Percentiles rank a stretch among this genome's conserved stretches.
Conservation (phyloP, 2,888 invertebrate genomes). For the Hemistola chrysoprasaria region DNA sequence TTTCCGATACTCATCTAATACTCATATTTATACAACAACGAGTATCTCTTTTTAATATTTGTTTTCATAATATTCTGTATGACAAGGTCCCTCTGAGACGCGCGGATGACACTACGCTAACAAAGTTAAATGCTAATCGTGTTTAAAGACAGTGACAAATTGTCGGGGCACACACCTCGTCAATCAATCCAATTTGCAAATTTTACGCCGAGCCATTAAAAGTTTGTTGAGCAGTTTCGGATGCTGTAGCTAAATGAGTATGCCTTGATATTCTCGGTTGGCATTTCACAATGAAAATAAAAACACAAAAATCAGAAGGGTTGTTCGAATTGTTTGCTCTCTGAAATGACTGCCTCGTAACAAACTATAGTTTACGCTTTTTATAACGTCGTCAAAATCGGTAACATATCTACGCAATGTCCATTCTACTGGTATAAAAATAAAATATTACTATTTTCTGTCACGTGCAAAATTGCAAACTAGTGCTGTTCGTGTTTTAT, state of each 20-base stretch:
- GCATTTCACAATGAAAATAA: slow-evolving; percentile 21
- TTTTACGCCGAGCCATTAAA: slow-evolving; percentile 61
- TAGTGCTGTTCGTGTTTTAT: slow-evolving; percentile 50
- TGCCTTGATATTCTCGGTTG: slow-evolving; percentile 18
- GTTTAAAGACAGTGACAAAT: slow-evolving; percentile 41
- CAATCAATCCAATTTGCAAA: slow-evolving; percentile 61
- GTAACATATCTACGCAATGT: slow-evolving; percentile 10
- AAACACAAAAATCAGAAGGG: slow-evolving; percentile 11
- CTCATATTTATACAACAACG: slow-evolving; percentile 36
- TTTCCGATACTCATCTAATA: slow-evolving; percentile 53
- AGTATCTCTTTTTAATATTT: slow-evolving; percentile 14
- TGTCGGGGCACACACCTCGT: slow-evolving; percentile 45
- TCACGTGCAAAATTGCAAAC: slow-evolving; percentile 37
- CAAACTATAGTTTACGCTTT: slow-evolving; percentile 9
- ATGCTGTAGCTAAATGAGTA: slow-evolving; percentile 42
- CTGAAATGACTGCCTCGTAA: slow-evolving; percentile 9
- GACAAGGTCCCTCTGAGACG: no score
- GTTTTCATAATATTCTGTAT: slow-evolving; percentile 6
- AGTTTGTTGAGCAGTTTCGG: slow-evolving; percentile 51
- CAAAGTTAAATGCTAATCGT: slow-evolving; percentile 27
- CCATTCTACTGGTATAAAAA: neutral
- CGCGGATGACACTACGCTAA: slow-evolving; percentile 1
- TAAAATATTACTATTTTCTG: slow-evolving; percentile 18
- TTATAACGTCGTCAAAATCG: slow-evolving; percentile 11
- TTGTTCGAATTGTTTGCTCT: slow-evolving; percentile 12